A percentile compares a stretch with the other conserved stretches of the same genome.
Conservation (phyloP, 30 jellyfish, hydroid and myxozoan species). For the Chrysaora quinquecirrha region DNA sequence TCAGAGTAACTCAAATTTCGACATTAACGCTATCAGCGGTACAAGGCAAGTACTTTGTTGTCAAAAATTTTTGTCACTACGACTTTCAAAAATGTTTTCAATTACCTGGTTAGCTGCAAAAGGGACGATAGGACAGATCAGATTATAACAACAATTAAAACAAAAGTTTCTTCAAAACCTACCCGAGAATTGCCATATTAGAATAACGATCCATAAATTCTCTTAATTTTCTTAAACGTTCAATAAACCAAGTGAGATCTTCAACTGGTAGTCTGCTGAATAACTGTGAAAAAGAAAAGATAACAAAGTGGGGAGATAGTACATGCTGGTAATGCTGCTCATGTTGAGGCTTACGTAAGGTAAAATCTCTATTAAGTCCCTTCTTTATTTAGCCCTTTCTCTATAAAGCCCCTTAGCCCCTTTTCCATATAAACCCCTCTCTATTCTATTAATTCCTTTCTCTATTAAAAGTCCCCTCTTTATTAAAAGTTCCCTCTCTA, state of each 20-base stretch:
- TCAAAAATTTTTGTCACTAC: too few species aligned
- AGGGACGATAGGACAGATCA: too few species aligned
- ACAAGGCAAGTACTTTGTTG: too few species aligned
- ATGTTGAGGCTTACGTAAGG: too few species aligned
- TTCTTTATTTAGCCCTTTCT: not conserved
- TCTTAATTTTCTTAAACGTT: constrained; percentile 67
- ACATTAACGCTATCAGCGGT: too few species aligned
- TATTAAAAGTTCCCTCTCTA: not conserved
- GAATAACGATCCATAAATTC: constrained; percentile 80
- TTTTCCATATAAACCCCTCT: too few species aligned
- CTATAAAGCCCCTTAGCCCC: too few species aligned
- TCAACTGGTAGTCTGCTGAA: constrained; percentile 78
- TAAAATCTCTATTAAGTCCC: not conserved
- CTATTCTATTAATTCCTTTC: not conserved
- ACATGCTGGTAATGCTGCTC: not conserved
- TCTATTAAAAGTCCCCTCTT: not conserved
- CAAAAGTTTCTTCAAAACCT: too few species aligned
- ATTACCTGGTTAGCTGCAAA: too few species aligned
- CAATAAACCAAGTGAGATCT: constrained; percentile 92
- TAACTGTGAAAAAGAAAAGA: constrained; percentile 41
- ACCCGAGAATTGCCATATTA: constrained; percentile 62
- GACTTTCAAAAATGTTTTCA: too few species aligned
- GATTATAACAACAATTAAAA: too few species aligned
- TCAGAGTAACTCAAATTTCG: too few species aligned
- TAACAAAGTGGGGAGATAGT: not conserved